phyloP scores from a whole-genome alignment of 2,888 invertebrate species.

The Drosophila fulvimacula region DNA sequence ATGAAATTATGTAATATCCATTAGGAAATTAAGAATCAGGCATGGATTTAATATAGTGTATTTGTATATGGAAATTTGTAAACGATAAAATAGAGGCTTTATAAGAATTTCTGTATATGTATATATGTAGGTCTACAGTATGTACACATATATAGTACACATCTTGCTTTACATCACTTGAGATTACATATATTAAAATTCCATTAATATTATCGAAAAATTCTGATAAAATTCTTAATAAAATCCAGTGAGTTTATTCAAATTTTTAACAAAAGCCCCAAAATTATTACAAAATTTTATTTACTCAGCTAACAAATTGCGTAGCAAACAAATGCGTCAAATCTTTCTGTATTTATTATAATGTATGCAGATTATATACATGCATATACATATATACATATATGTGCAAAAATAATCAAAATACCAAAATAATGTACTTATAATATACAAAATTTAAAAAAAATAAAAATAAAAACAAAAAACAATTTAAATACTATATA shows the following conservation, averaged over 20 bases:
- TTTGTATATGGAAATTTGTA: neutral
- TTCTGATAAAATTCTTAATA: conserved; percentile 2
- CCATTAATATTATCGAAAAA: neutral
- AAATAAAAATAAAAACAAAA: neutral
- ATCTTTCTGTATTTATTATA: conserved; percentile 24
- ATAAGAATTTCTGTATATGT: too few species aligned
- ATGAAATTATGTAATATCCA: conserved; percentile 41
- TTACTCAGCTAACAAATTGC: conserved; percentile 51
- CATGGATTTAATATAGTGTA: neutral
- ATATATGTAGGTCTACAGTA: too few species aligned
- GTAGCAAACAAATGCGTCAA: conserved; percentile 61
- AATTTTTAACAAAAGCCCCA: neutral
- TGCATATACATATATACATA: neutral
- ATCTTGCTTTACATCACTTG: conserved; percentile 4
- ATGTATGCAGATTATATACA: neutral
- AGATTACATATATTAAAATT: neutral
- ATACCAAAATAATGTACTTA: conserved; percentile 16
- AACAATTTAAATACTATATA: conserved; percentile 18
- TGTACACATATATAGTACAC: too few species aligned
- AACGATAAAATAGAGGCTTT: too few species aligned
- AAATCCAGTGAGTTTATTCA: neutral
- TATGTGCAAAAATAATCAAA: conserved; percentile 16
- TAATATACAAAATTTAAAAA: conserved; percentile 10
- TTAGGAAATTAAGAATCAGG: neutral
- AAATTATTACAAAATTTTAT: conserved; percentile 57